These are phyloP conservation scores for Himalopsyche phryganea DNA, from an alignment of 1,140 invertebrate species.

Conservation along the genomic window DNA sequence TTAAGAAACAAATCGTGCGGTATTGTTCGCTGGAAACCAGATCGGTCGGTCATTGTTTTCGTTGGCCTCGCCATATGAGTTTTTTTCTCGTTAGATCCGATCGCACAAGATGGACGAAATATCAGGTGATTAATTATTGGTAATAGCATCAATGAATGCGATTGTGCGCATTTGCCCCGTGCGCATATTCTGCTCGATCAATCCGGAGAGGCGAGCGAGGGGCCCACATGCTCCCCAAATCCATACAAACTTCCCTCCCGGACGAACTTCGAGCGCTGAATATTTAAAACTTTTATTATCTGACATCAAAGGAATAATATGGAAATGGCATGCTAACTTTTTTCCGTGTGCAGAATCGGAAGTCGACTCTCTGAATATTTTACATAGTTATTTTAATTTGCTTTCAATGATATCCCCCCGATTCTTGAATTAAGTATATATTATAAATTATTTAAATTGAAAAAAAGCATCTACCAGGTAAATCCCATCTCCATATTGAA, in stretches of 20 bases:
- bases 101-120: conserved; percentile 13
- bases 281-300: conserved; percentile 17
- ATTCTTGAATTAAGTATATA: too few relatives aligned
- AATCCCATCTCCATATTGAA: too few relatives aligned
- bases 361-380: too few relatives aligned
- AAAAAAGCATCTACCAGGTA: too few relatives aligned
- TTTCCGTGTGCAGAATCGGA: background rate
- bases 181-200: conserved; percentile 24
- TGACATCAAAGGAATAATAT: conserved; percentile 6
- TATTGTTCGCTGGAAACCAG: too few relatives aligned
- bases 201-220: conserved; percentile 16
- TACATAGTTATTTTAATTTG: too few relatives aligned
- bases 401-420: too few relatives aligned
- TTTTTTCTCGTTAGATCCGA: background rate
- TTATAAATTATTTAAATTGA: too few relatives aligned
- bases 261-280: background rate
- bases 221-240: background rate
- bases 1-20: too few relatives aligned
- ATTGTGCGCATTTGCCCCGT: conserved; percentile 21
- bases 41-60: too few relatives aligned
- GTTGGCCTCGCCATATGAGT: too few relatives aligned
- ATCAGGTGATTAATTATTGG: conserved; percentile 24
- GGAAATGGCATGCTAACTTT: background rate
- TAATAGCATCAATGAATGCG: conserved; percentile 28
- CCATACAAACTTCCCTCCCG: conserved; percentile 2